These are phyloP conservation scores for Drosophila miranda DNA, from an alignment of 1,140 invertebrate genomes.

Conservation along the genomic window DNA sequence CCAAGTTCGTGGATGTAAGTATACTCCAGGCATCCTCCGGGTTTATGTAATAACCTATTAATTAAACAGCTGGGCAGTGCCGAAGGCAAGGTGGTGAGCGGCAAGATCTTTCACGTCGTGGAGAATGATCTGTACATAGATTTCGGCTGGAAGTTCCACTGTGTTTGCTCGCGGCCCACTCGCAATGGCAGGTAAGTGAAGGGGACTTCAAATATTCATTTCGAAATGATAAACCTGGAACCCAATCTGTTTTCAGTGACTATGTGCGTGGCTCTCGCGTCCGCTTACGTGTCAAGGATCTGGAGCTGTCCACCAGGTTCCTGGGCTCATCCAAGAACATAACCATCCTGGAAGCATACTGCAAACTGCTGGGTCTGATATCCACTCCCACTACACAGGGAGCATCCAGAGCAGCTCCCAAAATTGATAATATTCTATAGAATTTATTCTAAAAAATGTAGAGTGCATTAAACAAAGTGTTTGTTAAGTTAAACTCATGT, in stretches of 20 bases:
- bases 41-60: conserved; percentile 63
- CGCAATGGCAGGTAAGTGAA: conserved; percentile 86
- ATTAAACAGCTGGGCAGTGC: conserved; percentile 92
- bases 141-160: conserved; percentile 99
- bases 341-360: conserved; percentile 96
- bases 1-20: conserved; percentile 95
- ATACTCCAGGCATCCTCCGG: not conserved
- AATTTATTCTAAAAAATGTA: conserved; percentile 28
- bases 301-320: conserved; percentile 95
- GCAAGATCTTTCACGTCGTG: conserved; percentile 94
- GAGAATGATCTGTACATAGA: conserved; percentile 98
- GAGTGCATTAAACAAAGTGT: conserved; percentile 42
- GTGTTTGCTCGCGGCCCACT: conserved; percentile 93
- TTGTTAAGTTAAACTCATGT: conserved; percentile 38
- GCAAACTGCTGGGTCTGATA: conserved; percentile 88
- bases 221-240: not conserved
- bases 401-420: conserved; percentile 21
- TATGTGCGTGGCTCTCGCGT: conserved; percentile 93
- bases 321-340: conserved; percentile 93
- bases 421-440: conserved; percentile 51
- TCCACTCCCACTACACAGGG: conserved; percentile 82
- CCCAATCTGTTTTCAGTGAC: conserved; percentile 84
- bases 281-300: conserved; percentile 90
- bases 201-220: not conserved
- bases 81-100: conserved; percentile 91